These are phyloP conservation scores for Octonoba sinensis DNA, from an alignment of 2,888 invertebrate species.

Conservation along the genomic window DNA sequence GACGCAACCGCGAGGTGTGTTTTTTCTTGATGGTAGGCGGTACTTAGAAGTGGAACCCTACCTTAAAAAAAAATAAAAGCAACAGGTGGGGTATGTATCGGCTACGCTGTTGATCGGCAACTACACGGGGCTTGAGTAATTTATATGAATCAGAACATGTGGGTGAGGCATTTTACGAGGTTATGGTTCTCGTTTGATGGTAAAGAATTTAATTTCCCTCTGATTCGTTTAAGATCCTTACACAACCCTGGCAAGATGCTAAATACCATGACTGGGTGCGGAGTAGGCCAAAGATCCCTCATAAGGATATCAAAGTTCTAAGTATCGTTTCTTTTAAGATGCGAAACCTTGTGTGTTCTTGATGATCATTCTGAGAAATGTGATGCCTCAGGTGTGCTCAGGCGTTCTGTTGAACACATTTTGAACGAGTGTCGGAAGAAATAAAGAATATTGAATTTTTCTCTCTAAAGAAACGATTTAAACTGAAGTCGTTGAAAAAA, in stretches of 20 bases:
- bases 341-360: no score
- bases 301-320: not conserved
- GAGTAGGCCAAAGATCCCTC: not conserved
- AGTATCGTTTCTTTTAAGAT: no score
- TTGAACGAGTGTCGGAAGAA: no score
- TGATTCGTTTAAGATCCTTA: constrained; percentile 1
- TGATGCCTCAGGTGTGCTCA: no score
- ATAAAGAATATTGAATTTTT: no score
- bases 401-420: no score
- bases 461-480: no score
- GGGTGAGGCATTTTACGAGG: constrained; percentile 31
- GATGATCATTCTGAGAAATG: no score
- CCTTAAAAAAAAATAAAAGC: not conserved
- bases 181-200: constrained; percentile 3
- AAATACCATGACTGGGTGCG: constrained; percentile 42
- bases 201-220: constrained; percentile 48
- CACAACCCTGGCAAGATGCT: not conserved
- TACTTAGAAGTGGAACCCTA: constrained; percentile 32
- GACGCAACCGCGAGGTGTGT: constrained; percentile 29
- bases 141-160: constrained; percentile 38
- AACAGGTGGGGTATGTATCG: constrained; percentile 12
- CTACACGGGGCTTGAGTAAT: constrained; percentile 20
- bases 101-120: not conserved
- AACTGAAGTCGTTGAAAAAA: no score
- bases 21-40: constrained; percentile 49